A percentile compares a stretch with the other conserved stretches of the same genome.
These are phyloP conservation scores for Phenganax stokvisi DNA, from an alignment of 92 coral and sea anemone genomes.

Conservation along the genomic window DNA sequence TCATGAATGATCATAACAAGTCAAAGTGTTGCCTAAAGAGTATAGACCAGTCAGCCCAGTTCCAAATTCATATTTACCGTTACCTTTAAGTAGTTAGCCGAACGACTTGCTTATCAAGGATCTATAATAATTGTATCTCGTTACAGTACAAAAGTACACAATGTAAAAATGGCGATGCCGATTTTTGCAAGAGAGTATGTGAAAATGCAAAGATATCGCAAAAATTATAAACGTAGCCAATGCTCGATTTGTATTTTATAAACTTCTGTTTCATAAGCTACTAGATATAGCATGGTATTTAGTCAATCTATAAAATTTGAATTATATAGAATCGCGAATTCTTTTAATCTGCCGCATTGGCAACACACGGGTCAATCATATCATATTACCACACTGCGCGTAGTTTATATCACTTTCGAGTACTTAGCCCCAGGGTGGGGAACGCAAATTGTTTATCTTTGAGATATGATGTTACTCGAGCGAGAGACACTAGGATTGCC, in stretches of 20 bases:
- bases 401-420: conserved; percentile 27
- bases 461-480: conserved; percentile 36
- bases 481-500: conserved; percentile 23
- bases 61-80: not conserved
- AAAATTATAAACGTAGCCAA: too few relatives aligned
- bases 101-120: not conserved
- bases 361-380: not conserved
- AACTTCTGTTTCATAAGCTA: too few relatives aligned
- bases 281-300: too few relatives aligned
- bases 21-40: too few relatives aligned
- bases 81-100: not conserved
- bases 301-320: too few relatives aligned
- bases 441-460: conserved; percentile 35
- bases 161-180: not conserved
- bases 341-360: not conserved
- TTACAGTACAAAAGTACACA: not conserved
- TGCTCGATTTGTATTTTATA: too few relatives aligned
- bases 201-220: too few relatives aligned
- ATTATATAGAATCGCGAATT: not conserved
- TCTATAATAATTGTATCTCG: too few relatives aligned
- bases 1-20: too few relatives aligned
- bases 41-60: too few relatives aligned
- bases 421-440: conserved; percentile 25
- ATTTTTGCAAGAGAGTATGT: too few relatives aligned
- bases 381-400: conserved; percentile 17